Base-by-base conservation (phyloP, 2,113 vertebrate genomes). In the Phalacrocorax carbo region DNA sequence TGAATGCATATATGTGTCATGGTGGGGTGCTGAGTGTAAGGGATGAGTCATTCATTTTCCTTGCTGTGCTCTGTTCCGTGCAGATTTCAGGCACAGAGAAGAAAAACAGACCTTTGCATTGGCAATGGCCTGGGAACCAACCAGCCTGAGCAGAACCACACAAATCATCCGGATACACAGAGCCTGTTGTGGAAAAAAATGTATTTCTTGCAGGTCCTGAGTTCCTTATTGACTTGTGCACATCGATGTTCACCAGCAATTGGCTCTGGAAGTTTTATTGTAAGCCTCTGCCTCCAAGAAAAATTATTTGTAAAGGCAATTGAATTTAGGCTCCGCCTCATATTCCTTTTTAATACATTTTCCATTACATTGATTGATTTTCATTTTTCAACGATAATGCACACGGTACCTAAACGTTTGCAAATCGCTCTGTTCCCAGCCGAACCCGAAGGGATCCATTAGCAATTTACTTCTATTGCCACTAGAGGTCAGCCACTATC, bases 401-500 rank as follows among this genome's bases (percentile, higher is more conserved):
- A 1, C 27, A 4, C 14, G 1, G 10, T 2, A 61, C n/a, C 60
- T 61, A 61, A 36, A 36, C 10, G 2, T 12, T n/a, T 8, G 25
- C 46, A 9, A 46, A 22, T 6, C 7, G 1, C 68, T 21, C 5
- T 29, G 25, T 5, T 80, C n/a, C 11, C 52, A 1, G 55, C 7
- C 3, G 42, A 71, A 8, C 4, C 13, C 3, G 3, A 29, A 0
- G 4, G 14, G 61, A 51, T 25, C 49, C 71, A 17, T 7, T 3
- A 62, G 55, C 62, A 76, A 80, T 51, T 52, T 15, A 9, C 4
- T 1, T 4, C 34, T 54, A 4, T 5, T 44, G 80, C 95, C 96
- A 55, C 82, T 61, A 93, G 97, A 97, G 95, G 96, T 94, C 97
- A 97, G 92, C 20, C 91, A 36, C 73, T 78, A 7, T 34, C 90